Percentiles rank a stretch among this genome's conserved stretches.
Evolutionary conservation across 2,888 invertebrate species (phyloP).

Genomic region (Drosophila parthenogenetica): DNA sequence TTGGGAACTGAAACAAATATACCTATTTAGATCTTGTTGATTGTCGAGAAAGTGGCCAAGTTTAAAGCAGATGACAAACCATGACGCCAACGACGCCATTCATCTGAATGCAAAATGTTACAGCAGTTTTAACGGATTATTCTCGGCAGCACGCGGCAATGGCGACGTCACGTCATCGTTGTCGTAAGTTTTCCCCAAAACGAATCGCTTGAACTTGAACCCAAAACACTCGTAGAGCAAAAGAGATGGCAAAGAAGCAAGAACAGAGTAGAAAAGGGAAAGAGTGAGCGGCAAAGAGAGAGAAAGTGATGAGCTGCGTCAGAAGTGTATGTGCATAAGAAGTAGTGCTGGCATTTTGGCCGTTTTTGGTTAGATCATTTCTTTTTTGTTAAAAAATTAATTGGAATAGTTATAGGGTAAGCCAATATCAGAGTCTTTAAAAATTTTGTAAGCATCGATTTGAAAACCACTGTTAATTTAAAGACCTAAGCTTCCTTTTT

Average conservation of each 20-base stretch:
- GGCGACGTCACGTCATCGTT: constrained; percentile 13
- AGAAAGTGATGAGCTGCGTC: constrained; percentile 55
- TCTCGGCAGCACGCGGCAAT: constrained; percentile 19
- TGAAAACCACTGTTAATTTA: too few species aligned
- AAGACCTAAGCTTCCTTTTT: too few species aligned
- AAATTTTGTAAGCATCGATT: too few species aligned
- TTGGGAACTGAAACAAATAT: not conserved
- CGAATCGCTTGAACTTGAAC: constrained; percentile 55
- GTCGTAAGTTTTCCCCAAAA: constrained; percentile 21
- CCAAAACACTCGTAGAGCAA: not conserved
- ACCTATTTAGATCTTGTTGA: constrained; percentile 11
- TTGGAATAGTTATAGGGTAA: too few species aligned
- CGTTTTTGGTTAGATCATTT: too few species aligned
- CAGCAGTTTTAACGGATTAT: constrained; percentile 61
- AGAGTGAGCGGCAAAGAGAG: constrained; percentile 14
- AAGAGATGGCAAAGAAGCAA: constrained; percentile 3
- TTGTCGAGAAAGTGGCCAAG: constrained; percentile 25
- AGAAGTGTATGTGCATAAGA: constrained; percentile 29
- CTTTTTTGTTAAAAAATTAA: too few species aligned
- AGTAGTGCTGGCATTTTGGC: too few species aligned
- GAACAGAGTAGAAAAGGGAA: not conserved
- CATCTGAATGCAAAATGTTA: constrained; percentile 55
- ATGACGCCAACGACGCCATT: constrained; percentile 70
- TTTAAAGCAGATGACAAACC: constrained; percentile 65
- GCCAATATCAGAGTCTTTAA: too few species aligned